These are phyloP conservation scores for Danionella dracula DNA, from an alignment of 2,797 vertebrate species.

Conservation along the genomic window DNA sequence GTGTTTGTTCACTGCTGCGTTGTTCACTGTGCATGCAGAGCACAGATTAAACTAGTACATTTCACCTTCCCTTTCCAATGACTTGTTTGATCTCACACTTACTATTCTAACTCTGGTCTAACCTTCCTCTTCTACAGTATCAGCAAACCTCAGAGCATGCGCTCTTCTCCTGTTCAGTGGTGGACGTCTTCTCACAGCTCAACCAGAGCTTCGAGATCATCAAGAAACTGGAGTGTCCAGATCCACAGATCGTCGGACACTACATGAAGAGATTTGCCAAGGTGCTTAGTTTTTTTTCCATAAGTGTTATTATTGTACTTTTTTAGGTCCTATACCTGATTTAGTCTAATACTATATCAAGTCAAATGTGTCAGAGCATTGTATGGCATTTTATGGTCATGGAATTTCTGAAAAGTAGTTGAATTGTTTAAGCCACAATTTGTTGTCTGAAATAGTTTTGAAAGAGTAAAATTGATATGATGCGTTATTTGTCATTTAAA, in stretches of 20 bases:
- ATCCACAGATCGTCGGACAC: slow-evolving; percentile 94
- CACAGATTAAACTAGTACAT: slow-evolving; percentile 48
- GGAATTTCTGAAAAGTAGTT: no score
- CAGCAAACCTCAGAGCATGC: slow-evolving; percentile 96
- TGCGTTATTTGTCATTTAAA: no score
- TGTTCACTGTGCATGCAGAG: no score
- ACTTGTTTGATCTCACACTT: background rate
- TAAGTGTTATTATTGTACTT: background rate
- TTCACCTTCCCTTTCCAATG: slow-evolving; percentile 45
- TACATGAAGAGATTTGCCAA: slow-evolving; percentile 98
- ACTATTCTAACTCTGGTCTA: background rate
- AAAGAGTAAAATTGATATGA: no score
- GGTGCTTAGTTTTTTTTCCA: slow-evolving; percentile 59
- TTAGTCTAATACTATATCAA: no score
- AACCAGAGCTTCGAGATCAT: slow-evolving; percentile 99
- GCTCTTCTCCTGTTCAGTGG: slow-evolving; percentile 96
- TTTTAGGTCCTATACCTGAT: no score
- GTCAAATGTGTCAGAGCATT: no score
- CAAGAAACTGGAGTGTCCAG: slow-evolving; percentile 94
- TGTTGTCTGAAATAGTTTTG: no score
- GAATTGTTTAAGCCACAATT: no score
- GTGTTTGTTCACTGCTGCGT: no score
- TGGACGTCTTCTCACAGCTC: slow-evolving; percentile 97
- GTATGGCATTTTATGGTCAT: no score
- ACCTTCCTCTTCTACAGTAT: slow-evolving; percentile 70